phyloP scores from a whole-genome alignment of 1,140 invertebrate species.

The Pogonomyrmex californicus region DNA sequence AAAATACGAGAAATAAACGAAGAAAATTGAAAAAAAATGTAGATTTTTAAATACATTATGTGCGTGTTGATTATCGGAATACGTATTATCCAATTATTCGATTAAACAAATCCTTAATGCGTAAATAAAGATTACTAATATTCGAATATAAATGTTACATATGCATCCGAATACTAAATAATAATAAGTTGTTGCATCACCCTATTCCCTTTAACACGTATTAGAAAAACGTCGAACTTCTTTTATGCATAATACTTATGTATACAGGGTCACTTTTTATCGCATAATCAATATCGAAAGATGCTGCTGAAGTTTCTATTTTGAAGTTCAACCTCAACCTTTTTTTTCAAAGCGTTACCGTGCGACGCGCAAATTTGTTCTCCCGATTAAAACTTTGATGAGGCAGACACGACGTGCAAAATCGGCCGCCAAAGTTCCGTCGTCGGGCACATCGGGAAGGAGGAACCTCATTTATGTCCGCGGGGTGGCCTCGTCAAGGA shows the following conservation, averaged over 20 bases:
- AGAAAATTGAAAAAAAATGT: not conserved
- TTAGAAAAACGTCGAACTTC: not conserved
- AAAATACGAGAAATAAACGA: not conserved
- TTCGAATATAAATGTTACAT: not conserved
- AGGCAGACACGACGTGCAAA: not conserved
- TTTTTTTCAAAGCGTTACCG: constrained; percentile 26
- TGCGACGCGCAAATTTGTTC: not conserved
- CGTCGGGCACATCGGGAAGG: constrained; percentile 36
- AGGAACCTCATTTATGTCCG: constrained; percentile 44
- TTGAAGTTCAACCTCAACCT: not conserved
- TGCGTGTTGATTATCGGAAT: not conserved
- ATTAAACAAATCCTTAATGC: not conserved
- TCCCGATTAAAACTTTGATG: constrained; percentile 43
- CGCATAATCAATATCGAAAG: not conserved
- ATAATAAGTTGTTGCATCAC: too few species aligned
- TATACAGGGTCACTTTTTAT: not conserved
- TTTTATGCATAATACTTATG: not conserved
- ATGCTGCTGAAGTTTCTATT: constrained; percentile 1
- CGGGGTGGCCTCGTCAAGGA: constrained; percentile 38
- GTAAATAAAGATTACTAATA: not conserved
- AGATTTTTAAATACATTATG: not conserved
- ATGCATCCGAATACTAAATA: not conserved
- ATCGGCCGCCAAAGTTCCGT: constrained; percentile 20
- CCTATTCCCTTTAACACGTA: not conserved
- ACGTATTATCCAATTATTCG: not conserved